Conservation (phyloP, 2,113 vertebrate genomes). For the Pycnonotus jocosus region DNA sequence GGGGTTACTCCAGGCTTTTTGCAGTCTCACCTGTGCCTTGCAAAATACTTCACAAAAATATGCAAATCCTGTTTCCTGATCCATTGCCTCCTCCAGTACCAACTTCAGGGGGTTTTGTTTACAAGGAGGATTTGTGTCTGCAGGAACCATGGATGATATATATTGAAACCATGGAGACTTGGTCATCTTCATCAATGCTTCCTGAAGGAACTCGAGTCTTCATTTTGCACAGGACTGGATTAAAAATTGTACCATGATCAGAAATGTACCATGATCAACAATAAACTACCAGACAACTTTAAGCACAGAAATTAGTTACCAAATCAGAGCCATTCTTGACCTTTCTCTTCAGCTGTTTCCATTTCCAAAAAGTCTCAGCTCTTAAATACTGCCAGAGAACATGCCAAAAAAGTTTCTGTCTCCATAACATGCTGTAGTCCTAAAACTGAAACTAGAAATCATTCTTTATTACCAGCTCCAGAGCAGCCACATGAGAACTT, state of each 20-base stretch:
- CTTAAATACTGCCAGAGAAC: background rate
- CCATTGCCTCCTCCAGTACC: background rate
- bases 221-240: background rate
- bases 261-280: background rate
- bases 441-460: background rate
- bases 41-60: background rate
- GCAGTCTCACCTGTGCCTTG: background rate
- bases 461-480: background rate
- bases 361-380: background rate
- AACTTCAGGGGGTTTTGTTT: background rate
- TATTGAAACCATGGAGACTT: background rate
- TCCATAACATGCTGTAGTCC: background rate
- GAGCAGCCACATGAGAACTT: background rate
- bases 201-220: background rate
- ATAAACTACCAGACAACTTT: background rate
- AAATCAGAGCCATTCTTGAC: background rate
- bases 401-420: background rate
- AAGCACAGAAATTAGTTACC: background rate
- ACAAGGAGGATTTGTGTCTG: background rate
- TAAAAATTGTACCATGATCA: background rate
- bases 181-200: background rate
- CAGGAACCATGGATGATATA: background rate
- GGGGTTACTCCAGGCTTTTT: background rate
- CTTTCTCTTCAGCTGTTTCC: background rate
- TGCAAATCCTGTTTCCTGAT: background rate